A percentile compares a stretch with the other conserved stretches of the same genome.
Conservation (phyloP, 2,113 vertebrate species). For the Meleagris gallopavo region DNA sequence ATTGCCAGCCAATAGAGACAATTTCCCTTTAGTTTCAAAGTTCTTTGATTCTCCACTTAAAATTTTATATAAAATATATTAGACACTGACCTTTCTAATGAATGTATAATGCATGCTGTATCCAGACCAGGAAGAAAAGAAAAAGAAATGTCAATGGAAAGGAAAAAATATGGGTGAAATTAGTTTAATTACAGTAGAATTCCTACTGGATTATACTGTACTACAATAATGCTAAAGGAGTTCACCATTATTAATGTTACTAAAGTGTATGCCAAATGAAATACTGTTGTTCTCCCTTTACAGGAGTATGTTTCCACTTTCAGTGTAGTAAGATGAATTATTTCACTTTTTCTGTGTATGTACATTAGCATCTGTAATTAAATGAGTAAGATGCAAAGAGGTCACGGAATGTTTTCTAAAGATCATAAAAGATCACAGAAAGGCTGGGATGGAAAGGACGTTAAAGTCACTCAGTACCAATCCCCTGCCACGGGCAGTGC, state of each 20-base stretch:
- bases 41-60: not conserved
- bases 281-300: slow-evolving; percentile 46
- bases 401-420: not conserved
- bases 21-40: not conserved
- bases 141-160: slow-evolving; percentile 30
- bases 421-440: not conserved
- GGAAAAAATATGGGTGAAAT: slow-evolving; percentile 49
- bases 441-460: not conserved
- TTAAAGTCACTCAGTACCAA: not conserved
- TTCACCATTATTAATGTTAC: slow-evolving; percentile 38
- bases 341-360: not conserved
- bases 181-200: slow-evolving; percentile 39
- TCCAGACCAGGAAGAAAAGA: slow-evolving; percentile 37
- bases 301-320: not conserved
- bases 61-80: not conserved
- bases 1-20: not conserved
- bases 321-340: not conserved
- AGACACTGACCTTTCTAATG: slow-evolving; percentile 50
- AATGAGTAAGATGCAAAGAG: not conserved
- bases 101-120: not conserved
- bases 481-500: no score
- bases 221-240: not conserved
- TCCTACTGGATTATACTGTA: slow-evolving; percentile 36
- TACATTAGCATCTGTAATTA: not conserved
- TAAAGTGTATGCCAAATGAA: slow-evolving; percentile 33